A percentile compares a stretch with the other conserved stretches of the same genome.
Conservation (phyloP, 2,113 vertebrate species). For the Lepidothrix coronata region DNA sequence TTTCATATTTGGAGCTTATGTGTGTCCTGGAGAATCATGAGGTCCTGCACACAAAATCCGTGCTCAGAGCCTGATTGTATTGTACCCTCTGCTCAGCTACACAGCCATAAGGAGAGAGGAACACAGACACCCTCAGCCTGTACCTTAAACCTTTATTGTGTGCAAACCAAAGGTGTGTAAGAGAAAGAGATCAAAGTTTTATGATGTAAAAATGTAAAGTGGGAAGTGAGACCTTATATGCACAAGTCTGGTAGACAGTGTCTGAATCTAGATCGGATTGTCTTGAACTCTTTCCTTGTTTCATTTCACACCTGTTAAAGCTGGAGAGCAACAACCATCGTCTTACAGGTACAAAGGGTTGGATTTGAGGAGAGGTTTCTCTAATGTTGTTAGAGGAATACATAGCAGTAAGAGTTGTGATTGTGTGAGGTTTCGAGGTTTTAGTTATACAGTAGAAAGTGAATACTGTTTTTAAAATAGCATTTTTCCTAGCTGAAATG, state of each 20-base stretch:
- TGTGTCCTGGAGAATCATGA: fast-evolving
- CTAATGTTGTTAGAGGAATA: not conserved
- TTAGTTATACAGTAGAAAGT: not conserved
- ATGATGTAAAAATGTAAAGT: not conserved
- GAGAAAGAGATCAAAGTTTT: not conserved
- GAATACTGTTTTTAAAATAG: not conserved
- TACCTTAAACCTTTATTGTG: not conserved
- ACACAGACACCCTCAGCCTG: not conserved
- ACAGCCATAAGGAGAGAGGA: not conserved
- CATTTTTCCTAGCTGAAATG: not conserved
- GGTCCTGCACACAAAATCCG: not conserved
- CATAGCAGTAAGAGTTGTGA: not conserved
- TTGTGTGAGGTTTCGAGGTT: not conserved
- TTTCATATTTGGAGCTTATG: not conserved
- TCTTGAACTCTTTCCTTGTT: not conserved
- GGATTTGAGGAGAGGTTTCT: not conserved
- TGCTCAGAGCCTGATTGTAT: not conserved
- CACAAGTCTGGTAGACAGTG: not conserved
- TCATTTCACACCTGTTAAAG: not conserved
- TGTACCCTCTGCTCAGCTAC: not conserved
- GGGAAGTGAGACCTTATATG: not conserved
- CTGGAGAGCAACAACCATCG: not conserved
- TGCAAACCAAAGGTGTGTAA: not conserved
- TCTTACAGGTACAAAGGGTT: not conserved
- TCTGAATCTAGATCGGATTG: not conserved